Conservation (phyloP, 2,113 vertebrate species). For the Callionymus lyra region DNA sequence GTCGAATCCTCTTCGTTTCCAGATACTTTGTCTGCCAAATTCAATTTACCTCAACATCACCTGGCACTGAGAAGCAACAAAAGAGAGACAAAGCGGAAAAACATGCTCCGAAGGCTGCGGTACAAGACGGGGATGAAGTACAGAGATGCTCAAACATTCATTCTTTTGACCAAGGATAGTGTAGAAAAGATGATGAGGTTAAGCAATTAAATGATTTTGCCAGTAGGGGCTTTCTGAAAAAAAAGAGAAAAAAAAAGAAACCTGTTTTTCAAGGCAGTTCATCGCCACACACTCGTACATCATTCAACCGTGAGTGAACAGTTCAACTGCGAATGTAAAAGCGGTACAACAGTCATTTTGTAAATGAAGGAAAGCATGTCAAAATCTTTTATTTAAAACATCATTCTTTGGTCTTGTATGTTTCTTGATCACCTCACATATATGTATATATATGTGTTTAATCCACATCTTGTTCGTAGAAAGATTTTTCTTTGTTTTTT, state of each 20-base stretch:
- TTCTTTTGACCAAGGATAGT: slow-evolving; percentile 52
- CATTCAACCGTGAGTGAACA: slow-evolving; percentile 9
- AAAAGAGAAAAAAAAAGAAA: no score
- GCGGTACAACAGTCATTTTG: slow-evolving; percentile 49
- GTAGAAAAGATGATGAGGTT: slow-evolving; percentile 52
- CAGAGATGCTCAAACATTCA: slow-evolving; percentile 42
- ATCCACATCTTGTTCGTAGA: no score
- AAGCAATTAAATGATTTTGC: slow-evolving; percentile 52
- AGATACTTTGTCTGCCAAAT: slow-evolving; percentile 81
- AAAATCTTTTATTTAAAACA: slow-evolving; percentile 3
- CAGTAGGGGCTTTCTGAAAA: slow-evolving; percentile 41
- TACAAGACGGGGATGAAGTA: slow-evolving; percentile 41
- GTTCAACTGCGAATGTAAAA: slow-evolving; percentile 54
- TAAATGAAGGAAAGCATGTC: slow-evolving; percentile 59
- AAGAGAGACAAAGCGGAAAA: slow-evolving; percentile 51
- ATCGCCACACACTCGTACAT: slow-evolving; percentile 24
- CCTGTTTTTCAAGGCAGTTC: slow-evolving; percentile 52
- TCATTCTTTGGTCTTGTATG: no score
- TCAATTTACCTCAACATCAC: slow-evolving; percentile 92
- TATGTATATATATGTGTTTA: no score
- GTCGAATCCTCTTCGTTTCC: slow-evolving; percentile 67
- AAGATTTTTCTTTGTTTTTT: no score
- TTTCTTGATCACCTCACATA: no score
- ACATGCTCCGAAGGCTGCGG: slow-evolving; percentile 52
- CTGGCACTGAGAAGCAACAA: slow-evolving; percentile 78